A percentile compares a stretch with the other conserved stretches of the same genome.
Evolutionary conservation across 2,113 vertebrate genomes (phyloP).

Genomic region (Ochotona princeps): DNA sequence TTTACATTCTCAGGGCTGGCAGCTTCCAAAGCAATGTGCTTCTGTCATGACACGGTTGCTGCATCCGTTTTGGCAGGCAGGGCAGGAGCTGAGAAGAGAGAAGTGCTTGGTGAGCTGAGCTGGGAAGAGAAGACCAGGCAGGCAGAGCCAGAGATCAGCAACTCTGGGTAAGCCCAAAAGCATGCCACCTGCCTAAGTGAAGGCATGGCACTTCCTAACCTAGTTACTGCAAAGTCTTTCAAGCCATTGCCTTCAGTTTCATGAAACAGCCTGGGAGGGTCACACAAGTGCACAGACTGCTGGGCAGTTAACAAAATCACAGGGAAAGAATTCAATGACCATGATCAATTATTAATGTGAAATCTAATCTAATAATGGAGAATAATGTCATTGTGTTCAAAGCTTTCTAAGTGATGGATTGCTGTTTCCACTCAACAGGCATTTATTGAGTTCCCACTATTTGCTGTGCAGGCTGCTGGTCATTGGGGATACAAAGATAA

Average conservation of each 20-base stretch:
- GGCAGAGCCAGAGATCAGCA: not conserved
- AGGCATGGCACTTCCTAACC: not conserved
- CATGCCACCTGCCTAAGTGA: accelerated
- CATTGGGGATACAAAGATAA: not conserved
- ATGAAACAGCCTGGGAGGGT: not conserved
- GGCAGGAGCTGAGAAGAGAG: not conserved
- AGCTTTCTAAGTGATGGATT: not conserved
- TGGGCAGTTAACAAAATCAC: conserved; percentile 45
- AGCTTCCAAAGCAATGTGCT: not conserved
- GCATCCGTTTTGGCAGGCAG: not conserved
- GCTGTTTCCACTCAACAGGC: not conserved
- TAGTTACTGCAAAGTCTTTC: not conserved
- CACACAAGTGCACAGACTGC: not conserved
- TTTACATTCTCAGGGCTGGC: not conserved
- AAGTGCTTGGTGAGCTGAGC: accelerated
- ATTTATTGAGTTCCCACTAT: not conserved
- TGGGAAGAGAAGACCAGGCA: not conserved
- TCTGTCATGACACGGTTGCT: not conserved
- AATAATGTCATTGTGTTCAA: not conserved
- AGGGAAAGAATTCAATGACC: not conserved
- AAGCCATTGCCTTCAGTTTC: not conserved
- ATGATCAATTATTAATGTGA: conserved; percentile 39
- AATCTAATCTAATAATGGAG: conserved; percentile 41
- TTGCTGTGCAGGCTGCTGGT: not conserved
- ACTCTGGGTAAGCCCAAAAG: too few species aligned